A percentile compares a stretch with the other conserved stretches of the same genome.
Conservation (phyloP, 1,140 invertebrate genomes). For the Cotesia glomerata region DNA sequence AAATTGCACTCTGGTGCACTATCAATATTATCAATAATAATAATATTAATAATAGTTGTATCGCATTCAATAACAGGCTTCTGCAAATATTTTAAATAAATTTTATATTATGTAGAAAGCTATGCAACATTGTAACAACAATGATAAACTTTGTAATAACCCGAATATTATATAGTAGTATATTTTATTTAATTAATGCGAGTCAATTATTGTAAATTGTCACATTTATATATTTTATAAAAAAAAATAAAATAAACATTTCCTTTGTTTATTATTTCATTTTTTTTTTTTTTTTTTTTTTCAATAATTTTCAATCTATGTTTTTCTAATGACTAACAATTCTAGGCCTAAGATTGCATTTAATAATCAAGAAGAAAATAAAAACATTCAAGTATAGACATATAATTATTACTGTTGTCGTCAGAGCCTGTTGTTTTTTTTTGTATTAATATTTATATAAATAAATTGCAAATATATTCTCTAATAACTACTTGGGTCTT, state of each 20-base stretch:
- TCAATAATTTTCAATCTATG: not conserved
- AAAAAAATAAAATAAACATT: not conserved
- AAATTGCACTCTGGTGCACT: too few relatives aligned
- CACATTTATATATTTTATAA: not conserved
- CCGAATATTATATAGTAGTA: conserved; percentile 13
- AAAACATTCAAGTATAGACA: not conserved
- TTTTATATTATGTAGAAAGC: not conserved
- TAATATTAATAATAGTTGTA: not conserved
- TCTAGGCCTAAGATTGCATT: conserved; percentile 44
- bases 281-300: not conserved
- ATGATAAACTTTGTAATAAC: conserved; percentile 5
- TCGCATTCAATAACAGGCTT: not conserved
- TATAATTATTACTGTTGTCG: not conserved
- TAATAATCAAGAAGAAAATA: conserved; percentile 31
- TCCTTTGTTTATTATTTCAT: not conserved
- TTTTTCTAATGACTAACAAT: conserved; percentile 10
- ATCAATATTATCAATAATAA: not conserved
- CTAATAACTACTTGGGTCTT: conserved; percentile 55
- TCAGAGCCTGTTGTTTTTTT: conserved; percentile 25
- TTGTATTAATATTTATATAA: conserved; percentile 23
- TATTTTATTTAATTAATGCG: not conserved
- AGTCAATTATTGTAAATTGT: not conserved
- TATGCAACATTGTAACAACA: conserved; percentile 6
- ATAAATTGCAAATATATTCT: conserved; percentile 12
- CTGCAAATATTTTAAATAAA: not conserved